These are phyloP conservation scores for Sebastes miniatus DNA, from an alignment of 2,797 vertebrate species.

Conservation along the genomic window DNA sequence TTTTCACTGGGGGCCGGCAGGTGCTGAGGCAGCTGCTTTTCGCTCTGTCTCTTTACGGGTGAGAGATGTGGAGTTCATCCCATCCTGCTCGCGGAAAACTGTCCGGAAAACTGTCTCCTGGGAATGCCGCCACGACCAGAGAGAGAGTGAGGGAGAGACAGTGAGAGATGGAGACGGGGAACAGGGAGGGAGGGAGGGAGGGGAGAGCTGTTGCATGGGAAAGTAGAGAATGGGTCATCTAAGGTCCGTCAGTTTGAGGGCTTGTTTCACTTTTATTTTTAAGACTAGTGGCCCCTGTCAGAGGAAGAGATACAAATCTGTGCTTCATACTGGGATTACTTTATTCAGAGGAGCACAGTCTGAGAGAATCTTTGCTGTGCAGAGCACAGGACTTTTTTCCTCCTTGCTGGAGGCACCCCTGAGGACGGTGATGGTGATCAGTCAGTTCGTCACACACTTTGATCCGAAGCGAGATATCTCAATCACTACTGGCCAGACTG, in stretches of 20 bases:
- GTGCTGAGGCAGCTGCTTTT: conserved; percentile 82
- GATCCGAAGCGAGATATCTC: background rate
- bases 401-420: background rate
- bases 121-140: conserved; percentile 46
- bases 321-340: background rate
- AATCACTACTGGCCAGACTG: background rate
- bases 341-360: background rate
- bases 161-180: background rate
- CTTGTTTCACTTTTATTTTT: conserved; percentile 13
- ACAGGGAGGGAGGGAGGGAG: background rate
- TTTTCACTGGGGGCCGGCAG: conserved; percentile 76
- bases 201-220: background rate
- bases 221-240: conserved; percentile 39
- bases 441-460: background rate
- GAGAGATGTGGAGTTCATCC: conserved; percentile 75
- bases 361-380: background rate
- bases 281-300: conserved; percentile 8
- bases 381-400: background rate
- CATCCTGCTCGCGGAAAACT: conserved; percentile 49
- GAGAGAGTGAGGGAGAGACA: background rate
- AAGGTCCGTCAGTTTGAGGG: conserved; percentile 37
- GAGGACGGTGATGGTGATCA: background rate
- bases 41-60: conserved; percentile 73
- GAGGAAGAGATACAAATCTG: background rate
- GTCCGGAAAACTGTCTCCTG: conserved; percentile 70